Evolutionary conservation across 2,113 vertebrate species (phyloP).

Genomic region (Dolichotis patagonum): DNA sequence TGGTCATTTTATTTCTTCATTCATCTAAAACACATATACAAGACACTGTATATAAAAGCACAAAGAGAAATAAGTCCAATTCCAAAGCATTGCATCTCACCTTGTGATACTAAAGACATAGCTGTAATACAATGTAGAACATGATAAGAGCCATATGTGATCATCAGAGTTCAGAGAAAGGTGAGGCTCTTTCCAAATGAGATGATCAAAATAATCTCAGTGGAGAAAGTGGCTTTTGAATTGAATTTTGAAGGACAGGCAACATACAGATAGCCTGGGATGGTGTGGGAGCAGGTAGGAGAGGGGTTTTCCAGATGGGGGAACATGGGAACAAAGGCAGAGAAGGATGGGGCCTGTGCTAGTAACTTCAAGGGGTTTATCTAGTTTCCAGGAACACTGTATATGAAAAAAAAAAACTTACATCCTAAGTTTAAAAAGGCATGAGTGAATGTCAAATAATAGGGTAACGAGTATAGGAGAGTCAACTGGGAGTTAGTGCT

Average conservation of each 20-base stretch:
- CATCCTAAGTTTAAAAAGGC: background rate
- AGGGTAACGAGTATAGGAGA: background rate
- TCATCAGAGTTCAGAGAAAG: slow-evolving; percentile 76
- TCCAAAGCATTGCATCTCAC: slow-evolving; percentile 58
- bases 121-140: slow-evolving; percentile 53
- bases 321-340: slow-evolving; percentile 21
- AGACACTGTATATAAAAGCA: slow-evolving; percentile 35
- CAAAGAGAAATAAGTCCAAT: slow-evolving; percentile 52
- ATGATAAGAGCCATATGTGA: slow-evolving; percentile 69
- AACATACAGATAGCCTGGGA: background rate
- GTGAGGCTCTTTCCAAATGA: slow-evolving; percentile 66
- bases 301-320: slow-evolving; percentile 59
- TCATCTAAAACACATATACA: slow-evolving; percentile 51
- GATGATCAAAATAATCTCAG: slow-evolving; percentile 72
- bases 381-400: background rate
- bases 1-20: slow-evolving; percentile 38
- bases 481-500: background rate
- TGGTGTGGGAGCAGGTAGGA: background rate
- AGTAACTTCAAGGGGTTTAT: slow-evolving; percentile 8
- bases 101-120: slow-evolving; percentile 44
- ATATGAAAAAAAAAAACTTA: slow-evolving; percentile 6
- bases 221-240: slow-evolving; percentile 62
- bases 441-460: background rate
- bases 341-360: background rate
- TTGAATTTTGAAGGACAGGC: slow-evolving; percentile 49